A percentile compares a stretch with the other conserved stretches of the same genome.
phyloP scores from a whole-genome alignment of 2,113 vertebrate species.

The Manacus vitellinus region DNA sequence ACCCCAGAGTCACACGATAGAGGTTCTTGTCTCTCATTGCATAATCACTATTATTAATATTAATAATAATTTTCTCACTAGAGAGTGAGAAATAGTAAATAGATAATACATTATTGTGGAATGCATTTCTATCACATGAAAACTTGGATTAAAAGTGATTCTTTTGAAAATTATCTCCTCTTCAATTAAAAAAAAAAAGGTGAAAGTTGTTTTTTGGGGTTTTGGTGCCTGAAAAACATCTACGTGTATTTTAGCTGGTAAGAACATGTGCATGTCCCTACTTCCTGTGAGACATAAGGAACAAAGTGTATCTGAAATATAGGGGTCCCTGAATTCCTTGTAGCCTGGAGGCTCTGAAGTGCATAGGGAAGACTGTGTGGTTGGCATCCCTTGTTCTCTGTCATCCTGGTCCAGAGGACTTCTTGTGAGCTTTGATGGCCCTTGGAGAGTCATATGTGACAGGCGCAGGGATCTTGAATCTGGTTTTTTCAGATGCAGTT shows the following conservation, averaged over 20 bases:
- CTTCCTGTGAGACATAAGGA: background rate
- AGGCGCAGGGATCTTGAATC: background rate
- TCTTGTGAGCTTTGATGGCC: background rate
- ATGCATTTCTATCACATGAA: background rate
- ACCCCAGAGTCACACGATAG: background rate
- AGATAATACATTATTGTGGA: background rate
- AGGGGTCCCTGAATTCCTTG: background rate
- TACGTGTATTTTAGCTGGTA: background rate
- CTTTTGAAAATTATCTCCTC: background rate
- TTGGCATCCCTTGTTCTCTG: background rate
- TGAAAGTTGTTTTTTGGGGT: fast-evolving
- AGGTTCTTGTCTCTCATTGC: background rate
- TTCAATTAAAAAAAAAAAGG: background rate
- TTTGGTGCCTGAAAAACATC: background rate
- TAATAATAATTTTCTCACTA: background rate
- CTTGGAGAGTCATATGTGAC: background rate
- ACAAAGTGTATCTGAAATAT: background rate
- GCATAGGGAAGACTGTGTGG: fast-evolving
- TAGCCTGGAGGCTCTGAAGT: background rate
- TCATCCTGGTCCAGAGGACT: background rate
- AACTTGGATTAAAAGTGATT: background rate
- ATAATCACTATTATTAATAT: background rate
- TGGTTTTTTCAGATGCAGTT: background rate
- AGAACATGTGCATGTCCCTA: background rate
- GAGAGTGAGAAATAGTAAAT: background rate